Evolutionary conservation across 2,888 invertebrate species (phyloP).

Genomic region (Orchesellides sinensis): DNA sequence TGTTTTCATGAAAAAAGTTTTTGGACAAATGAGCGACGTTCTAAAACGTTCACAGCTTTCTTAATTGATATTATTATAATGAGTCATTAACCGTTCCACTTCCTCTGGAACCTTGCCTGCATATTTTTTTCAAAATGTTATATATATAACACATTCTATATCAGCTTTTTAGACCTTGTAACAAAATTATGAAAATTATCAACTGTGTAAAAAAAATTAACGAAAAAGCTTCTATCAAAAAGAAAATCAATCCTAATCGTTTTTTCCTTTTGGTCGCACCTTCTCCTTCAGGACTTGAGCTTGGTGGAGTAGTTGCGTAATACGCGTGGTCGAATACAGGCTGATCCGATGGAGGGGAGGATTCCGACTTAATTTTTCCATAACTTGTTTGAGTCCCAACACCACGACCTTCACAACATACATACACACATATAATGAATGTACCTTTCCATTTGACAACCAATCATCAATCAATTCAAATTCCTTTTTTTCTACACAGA

Average conservation of each 20-base stretch:
- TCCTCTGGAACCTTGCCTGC: not conserved
- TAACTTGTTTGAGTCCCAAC: constrained; percentile 74
- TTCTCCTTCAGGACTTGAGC: constrained; percentile 82
- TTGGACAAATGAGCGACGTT: not conserved
- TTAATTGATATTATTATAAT: constrained; percentile 38
- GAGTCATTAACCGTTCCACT: not conserved
- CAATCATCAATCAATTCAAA: not conserved
- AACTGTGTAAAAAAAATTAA: not conserved
- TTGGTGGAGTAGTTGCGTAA: constrained; percentile 92
- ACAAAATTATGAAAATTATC: too few species aligned
- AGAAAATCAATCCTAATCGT: constrained; percentile 31
- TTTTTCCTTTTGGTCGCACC: constrained; percentile 78
- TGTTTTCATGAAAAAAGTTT: not conserved
- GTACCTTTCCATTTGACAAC: not conserved
- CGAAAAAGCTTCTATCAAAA: too few species aligned
- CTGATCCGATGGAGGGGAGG: constrained; percentile 93
- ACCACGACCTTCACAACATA: constrained; percentile 72
- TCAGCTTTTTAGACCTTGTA: too few species aligned
- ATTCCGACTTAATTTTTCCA: constrained; percentile 78
- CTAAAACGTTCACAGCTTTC: not conserved
- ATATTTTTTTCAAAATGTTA: too few species aligned
- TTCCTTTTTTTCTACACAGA: not conserved
- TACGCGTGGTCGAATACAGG: constrained; percentile 94
- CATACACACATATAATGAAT: constrained; percentile 49
- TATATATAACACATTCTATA: too few species aligned